Base-by-base conservation (phyloP, 2,888 invertebrate species). In the Panzeria rudis region DNA sequence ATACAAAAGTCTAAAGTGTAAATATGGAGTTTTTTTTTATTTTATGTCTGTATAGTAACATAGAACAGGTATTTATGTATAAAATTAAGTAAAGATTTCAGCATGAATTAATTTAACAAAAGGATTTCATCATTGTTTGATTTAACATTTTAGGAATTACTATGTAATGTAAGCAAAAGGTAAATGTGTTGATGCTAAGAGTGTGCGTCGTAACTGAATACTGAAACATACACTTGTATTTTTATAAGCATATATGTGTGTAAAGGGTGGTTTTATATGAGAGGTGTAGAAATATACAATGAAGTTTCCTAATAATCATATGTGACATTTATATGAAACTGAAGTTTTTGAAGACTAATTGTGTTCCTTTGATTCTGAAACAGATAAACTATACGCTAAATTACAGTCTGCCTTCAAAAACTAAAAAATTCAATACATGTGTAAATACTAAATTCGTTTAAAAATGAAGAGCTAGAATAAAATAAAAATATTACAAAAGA, bases 1-100 rank as follows among this genome's bases (percentile, higher is more conserved):
- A 8, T 25, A 15, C 59, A 9, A 44, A 11, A 71, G 69, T 52
- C 11, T 25, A 29, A 59, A 32, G 54, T 54, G 54, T 69, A 54
- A 9, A 4, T 3, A 8, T n/a, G n/a, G 52, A 23, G 20, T 38
- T 61, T 38, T 15, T 17, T 3, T 20, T 11, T 0, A 1, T 17
- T 3, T 35, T 59, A 15, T 6, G n/a, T 61, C 38, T 11, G 20
- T 23, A 9, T n/a, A 1, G 56, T 47, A n/a, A n/a, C n/a, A n/a
- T n/a, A n/a, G n/a, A 56, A 66, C 56, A 20, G 38, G 87, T 89
- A 88, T 89, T 89, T 89, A 88, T 86, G 50, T 86, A 87, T 88
- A 87, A 89, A 89, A 89, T 89, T 89, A 88, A 88, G 88, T 88
- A 89, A 89, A 86, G 89, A 89, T 89, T 89, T 89, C 88, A 86